A percentile compares a stretch with the other conserved stretches of the same genome.
phyloP scores from a whole-genome alignment of 2,797 vertebrate species.

The Botia almorhae region DNA sequence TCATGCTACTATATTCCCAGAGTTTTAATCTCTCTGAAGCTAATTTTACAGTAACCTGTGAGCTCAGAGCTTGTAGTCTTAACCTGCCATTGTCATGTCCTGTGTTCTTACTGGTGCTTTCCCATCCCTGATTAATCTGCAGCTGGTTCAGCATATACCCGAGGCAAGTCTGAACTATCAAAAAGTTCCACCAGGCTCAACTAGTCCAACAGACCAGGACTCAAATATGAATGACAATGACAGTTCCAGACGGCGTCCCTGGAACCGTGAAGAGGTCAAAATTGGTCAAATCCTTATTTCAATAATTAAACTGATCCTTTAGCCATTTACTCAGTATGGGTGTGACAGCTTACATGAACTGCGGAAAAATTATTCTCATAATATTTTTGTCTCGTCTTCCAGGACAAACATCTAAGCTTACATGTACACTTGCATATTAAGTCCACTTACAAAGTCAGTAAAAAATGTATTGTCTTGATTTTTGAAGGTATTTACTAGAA shows the following conservation, averaged over 20 bases:
- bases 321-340: constrained; percentile 15
- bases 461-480: too few relatives aligned
- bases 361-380: not conserved
- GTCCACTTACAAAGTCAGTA: too few relatives aligned
- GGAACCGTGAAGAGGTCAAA: constrained; percentile 84
- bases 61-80: constrained; percentile 16
- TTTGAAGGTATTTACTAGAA: not conserved
- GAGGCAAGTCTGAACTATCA: constrained; percentile 98
- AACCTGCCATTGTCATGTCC: constrained; percentile 15
- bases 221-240: constrained; percentile 91
- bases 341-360: not conserved
- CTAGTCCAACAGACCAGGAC: constrained; percentile 82
- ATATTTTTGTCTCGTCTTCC: not conserved
- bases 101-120: constrained; percentile 39
- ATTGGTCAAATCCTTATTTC: constrained; percentile 26
- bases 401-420: not conserved
- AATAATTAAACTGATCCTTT: constrained; percentile 30
- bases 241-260: constrained; percentile 72
- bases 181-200: constrained; percentile 92
- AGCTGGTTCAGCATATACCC: constrained; percentile 95
- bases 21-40: constrained; percentile 3
- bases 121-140: constrained; percentile 61
- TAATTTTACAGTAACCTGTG: not conserved
- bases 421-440: too few relatives aligned
- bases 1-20: not conserved